A percentile compares a stretch with the other conserved stretches of the same genome.
Evolutionary conservation across 2,797 vertebrate species (phyloP).

Genomic region (Clarias laeviceps): DNA sequence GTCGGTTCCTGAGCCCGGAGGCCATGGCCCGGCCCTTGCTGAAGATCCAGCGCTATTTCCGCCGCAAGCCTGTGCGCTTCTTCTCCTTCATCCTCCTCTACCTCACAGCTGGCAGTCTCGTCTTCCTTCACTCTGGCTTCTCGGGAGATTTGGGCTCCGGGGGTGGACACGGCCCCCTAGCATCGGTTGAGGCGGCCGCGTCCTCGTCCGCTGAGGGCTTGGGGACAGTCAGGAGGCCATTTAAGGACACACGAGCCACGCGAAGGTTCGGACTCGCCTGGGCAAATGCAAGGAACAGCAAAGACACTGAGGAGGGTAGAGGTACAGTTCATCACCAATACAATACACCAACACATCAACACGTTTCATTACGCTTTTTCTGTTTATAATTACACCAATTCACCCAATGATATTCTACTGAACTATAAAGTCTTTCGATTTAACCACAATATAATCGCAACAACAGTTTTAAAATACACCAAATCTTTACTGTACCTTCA

Average conservation of each 20-base stretch:
- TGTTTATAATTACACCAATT: neutral
- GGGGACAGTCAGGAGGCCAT: conserved; percentile 76
- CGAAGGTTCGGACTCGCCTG: conserved; percentile 80
- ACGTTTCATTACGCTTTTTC: neutral
- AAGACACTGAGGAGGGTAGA: conserved; percentile 87
- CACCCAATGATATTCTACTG: neutral
- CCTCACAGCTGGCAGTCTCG: conserved; percentile 89
- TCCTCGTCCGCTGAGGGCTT: conserved; percentile 65
- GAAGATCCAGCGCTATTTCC: conserved; percentile 92
- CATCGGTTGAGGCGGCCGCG: conserved; percentile 55
- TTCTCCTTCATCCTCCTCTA: conserved; percentile 93
- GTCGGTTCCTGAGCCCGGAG: conserved; percentile 39
- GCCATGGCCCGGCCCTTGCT: conserved; percentile 89
- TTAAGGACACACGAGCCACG: conserved; percentile 70
- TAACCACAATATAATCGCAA: too few relatives aligned
- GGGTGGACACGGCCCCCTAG: conserved; percentile 61
- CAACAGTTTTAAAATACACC: neutral
- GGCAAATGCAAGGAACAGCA: conserved; percentile 80
- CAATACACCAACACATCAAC: neutral
- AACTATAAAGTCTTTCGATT: neutral
- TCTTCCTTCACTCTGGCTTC: conserved; percentile 89
- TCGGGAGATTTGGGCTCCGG: conserved; percentile 71
- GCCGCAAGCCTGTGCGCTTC: conserved; percentile 89
- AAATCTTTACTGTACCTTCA: too few relatives aligned
- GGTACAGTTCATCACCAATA: conserved; percentile 72